phyloP scores from a whole-genome alignment of 2,888 invertebrate species.

The Thereva unica region DNA sequence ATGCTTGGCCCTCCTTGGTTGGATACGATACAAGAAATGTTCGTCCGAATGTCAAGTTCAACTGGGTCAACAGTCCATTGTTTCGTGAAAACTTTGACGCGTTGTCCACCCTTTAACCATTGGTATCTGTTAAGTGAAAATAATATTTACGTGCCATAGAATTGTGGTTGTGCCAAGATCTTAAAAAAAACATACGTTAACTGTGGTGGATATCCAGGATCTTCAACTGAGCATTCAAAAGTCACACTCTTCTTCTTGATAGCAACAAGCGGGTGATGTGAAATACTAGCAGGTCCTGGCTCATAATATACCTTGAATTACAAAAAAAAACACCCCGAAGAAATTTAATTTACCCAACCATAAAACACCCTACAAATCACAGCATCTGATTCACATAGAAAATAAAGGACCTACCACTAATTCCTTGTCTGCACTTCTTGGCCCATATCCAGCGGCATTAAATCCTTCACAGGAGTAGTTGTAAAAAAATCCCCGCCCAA shows the following conservation, averaged over 20 bases:
- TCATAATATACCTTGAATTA: slow-evolving; percentile 63
- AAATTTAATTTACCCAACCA: not conserved
- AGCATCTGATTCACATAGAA: not conserved
- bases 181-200: slow-evolving; percentile 31
- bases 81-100: slow-evolving; percentile 72
- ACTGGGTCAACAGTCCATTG: slow-evolving; percentile 83
- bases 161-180: not conserved
- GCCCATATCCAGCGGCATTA: slow-evolving; percentile 88
- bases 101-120: slow-evolving; percentile 78
- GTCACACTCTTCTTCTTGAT: slow-evolving; percentile 81
- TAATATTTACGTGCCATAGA: no score
- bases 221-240: slow-evolving; percentile 81
- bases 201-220: slow-evolving; percentile 76
- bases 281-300: slow-evolving; percentile 79
- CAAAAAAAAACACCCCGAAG: slow-evolving; percentile 27
- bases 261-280: slow-evolving; percentile 74
- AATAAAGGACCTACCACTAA: slow-evolving; percentile 65
- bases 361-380: slow-evolving; percentile 1
- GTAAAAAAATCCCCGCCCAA: slow-evolving; percentile 87
- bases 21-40: slow-evolving; percentile 85
- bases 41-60: slow-evolving; percentile 81
- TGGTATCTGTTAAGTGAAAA: slow-evolving; percentile 62
- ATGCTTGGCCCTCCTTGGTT: slow-evolving; percentile 83
- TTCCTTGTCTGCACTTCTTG: slow-evolving; percentile 74
- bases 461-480: slow-evolving; percentile 92